Evolutionary conservation across 2,113 vertebrate species (phyloP), one percentile per base, ranked within the genome.

Genomic region (Lagenorhynchus albirostris): DNA sequence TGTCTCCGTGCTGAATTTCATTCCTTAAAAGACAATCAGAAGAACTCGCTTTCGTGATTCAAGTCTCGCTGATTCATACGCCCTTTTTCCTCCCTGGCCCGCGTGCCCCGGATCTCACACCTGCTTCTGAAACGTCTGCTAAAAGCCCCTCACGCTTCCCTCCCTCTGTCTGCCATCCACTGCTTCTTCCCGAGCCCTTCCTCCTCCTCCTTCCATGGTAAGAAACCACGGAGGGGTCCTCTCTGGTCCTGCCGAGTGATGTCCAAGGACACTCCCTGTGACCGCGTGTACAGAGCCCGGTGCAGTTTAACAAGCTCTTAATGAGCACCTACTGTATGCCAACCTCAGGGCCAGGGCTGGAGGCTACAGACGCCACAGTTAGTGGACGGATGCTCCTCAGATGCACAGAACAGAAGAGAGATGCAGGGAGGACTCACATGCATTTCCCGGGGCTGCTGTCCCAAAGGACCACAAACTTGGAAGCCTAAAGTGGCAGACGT

Each of bases 381-480:
- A 58, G 29, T 17, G 31, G 44, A 6, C 1, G 0, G 29, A 55
- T 0, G 1, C n/a, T 91, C 23, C n/a, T 47, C 11, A 44, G 12
- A n/a, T 0, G 0, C 47, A 8, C 26, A 58, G 55, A 58, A 58
- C 55, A 58, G 44, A 41, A 76, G 44, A 33, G 47, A 11, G 0
- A 25, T 3, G 20, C 3, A 3, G 8, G 29, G 36, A 63, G 4
- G 44, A 20, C 8, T 20, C 44, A 12, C 0, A 0, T 0, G 12
- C 2, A 0, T 29, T 47, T 25, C 70, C 20, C 0, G 0, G 2
- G 20, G 14, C 1, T 10, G 7, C 31, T 7, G 11, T 44, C 2
- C n/a, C 44, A 41, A 31, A 18, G 8, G 41, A 17, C 29, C 91
- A 44, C 29, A 29, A 8, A 13, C 36, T 18, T 25, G 5, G 44